phyloP scores from a whole-genome alignment of 2,797 vertebrate genomes.

The Coranthus polyacanthus region DNA sequence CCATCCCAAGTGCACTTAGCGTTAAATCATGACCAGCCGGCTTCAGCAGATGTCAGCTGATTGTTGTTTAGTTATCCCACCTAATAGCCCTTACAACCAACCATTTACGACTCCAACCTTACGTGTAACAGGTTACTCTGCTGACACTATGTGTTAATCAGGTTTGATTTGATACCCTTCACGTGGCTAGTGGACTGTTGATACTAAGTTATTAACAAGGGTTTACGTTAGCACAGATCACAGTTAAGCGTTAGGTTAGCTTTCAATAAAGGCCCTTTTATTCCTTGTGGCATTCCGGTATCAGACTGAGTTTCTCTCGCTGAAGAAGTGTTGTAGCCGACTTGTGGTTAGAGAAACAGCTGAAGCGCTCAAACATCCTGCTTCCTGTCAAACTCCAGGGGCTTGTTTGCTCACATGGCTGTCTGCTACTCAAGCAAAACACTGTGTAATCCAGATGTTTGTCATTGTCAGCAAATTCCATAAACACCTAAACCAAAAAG shows the following conservation, averaged over 20 bases:
- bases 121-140: background rate
- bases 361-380: background rate
- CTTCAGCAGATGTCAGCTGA: constrained; percentile 11
- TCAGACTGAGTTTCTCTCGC: too few species aligned
- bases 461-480: too few species aligned
- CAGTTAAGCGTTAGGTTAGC: background rate
- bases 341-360: background rate
- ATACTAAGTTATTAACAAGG: background rate
- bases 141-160: background rate
- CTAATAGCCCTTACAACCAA: too few species aligned
- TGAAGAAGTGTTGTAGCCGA: background rate
- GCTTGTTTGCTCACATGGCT: background rate
- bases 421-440: background rate
- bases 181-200: background rate
- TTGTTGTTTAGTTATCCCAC: background rate
- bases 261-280: background rate
- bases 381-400: background rate
- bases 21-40: constrained; percentile 5
- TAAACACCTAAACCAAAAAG: too few species aligned
- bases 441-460: too few species aligned
- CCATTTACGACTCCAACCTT: background rate
- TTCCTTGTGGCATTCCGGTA: background rate
- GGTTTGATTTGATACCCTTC: background rate
- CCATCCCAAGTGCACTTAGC: constrained; percentile 31
- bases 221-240: background rate